phyloP scores from a whole-genome alignment of 2,113 vertebrate genomes.

The Aldabrachelys gigantea region DNA sequence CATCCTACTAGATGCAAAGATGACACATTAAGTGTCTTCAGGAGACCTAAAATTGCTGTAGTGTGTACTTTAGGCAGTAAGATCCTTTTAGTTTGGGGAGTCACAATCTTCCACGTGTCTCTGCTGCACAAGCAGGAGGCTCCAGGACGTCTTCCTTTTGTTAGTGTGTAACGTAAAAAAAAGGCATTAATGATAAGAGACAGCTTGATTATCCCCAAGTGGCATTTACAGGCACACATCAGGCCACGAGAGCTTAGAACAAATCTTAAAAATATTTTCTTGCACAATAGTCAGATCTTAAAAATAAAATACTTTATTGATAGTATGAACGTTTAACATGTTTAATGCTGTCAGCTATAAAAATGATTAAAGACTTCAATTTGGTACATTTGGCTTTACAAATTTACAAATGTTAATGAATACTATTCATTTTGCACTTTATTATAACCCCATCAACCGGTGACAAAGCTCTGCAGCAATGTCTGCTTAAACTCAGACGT shows the following conservation, averaged over 20 bases:
- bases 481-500: slow-evolving; percentile 53
- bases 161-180: fast-evolving
- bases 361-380: slow-evolving; percentile 78
- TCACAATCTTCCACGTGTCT: fast-evolving
- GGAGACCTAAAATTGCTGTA: fast-evolving
- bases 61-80: fast-evolving
- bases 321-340: slow-evolving; percentile 73
- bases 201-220: fast-evolving
- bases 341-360: slow-evolving; percentile 83
- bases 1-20: neutral
- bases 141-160: neutral
- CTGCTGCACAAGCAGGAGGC: neutral
- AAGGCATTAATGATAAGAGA: too few relatives aligned
- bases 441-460: slow-evolving; percentile 70
- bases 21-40: fast-evolving
- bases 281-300: slow-evolving; percentile 60
- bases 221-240: fast-evolving
- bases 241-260: neutral
- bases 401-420: slow-evolving; percentile 80
- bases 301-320: slow-evolving; percentile 77
- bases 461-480: slow-evolving; percentile 66
- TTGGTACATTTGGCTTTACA: slow-evolving; percentile 79
- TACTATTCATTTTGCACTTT: slow-evolving; percentile 66
- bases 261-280: neutral
- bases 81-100: fast-evolving